Evolutionary conservation across 2,113 vertebrate genomes (phyloP).

Genomic region (Gallinago paraguaiae): DNA sequence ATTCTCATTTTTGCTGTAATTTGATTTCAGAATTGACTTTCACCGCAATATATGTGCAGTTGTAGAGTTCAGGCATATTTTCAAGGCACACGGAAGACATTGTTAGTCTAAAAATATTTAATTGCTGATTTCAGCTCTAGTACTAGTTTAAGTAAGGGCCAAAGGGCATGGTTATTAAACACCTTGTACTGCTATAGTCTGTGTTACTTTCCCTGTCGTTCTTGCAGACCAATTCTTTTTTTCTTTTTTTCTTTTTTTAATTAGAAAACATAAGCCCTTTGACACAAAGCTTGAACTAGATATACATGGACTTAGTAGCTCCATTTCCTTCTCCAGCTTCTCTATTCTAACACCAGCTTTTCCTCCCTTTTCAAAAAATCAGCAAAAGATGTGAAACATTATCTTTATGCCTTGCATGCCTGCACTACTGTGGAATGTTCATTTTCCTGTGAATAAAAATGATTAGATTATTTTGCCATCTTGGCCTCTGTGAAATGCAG

Average conservation of each 20-base stretch:
- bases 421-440: background rate
- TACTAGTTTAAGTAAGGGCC: background rate
- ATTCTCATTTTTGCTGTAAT: background rate
- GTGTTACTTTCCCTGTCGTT: background rate
- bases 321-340: background rate
- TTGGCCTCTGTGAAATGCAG: background rate
- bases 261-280: background rate
- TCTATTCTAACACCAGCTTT: background rate
- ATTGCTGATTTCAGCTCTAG: conserved; percentile 27
- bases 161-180: conserved; percentile 19
- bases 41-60: background rate
- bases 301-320: background rate
- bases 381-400: background rate
- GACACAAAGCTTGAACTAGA: background rate
- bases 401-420: background rate
- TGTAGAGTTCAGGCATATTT: conserved; percentile 1
- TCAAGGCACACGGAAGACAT: background rate
- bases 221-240: background rate
- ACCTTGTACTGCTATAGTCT: background rate
- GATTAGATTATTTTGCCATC: background rate
- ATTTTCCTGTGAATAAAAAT: background rate
- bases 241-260: background rate
- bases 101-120: conserved; percentile 22
- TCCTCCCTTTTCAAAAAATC: background rate
- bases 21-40: conserved; percentile 44